These are phyloP conservation scores for Trissonchulus sp. DNA, from an alignment of 2,888 invertebrate genomes.

Conservation along the genomic window DNA sequence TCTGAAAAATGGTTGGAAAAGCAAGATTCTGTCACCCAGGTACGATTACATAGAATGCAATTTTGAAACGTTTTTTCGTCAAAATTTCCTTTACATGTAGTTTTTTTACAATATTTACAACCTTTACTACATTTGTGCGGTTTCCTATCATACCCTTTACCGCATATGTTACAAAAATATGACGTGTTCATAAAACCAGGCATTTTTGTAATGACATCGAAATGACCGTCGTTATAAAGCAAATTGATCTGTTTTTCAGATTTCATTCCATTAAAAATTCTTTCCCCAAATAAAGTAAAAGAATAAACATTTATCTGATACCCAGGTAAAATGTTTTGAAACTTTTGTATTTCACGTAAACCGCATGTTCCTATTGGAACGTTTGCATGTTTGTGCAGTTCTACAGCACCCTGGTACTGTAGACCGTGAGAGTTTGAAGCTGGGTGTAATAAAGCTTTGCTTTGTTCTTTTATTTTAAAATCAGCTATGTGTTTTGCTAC, in stretches of 20 bases:
- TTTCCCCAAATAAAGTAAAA: not conserved
- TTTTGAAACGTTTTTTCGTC: not conserved
- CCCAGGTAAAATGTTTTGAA: not conserved
- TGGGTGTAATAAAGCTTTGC: not conserved
- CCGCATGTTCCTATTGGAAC: not conserved
- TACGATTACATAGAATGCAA: not conserved
- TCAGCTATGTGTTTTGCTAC: not conserved
- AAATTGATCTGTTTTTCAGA: not conserved
- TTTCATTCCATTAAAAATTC: not conserved
- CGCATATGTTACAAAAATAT: conserved; percentile 16
- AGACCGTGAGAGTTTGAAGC: not conserved
- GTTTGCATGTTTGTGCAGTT: not conserved
- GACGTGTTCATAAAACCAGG: conserved; percentile 3
- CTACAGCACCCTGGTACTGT: not conserved
- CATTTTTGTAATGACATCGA: conserved; percentile 18
- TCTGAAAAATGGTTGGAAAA: not conserved
- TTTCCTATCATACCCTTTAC: conserved; percentile 15
- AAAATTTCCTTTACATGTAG: not conserved
- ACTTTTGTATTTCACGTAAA: not conserved
- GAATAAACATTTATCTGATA: not conserved
- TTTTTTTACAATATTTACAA: not conserved
- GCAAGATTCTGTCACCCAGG: not conserved
- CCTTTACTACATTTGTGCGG: not conserved
- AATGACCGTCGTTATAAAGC: not conserved
- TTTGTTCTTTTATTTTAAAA: not conserved